Conservation (phyloP, 1,140 invertebrate genomes). For the Euura lappo region DNA sequence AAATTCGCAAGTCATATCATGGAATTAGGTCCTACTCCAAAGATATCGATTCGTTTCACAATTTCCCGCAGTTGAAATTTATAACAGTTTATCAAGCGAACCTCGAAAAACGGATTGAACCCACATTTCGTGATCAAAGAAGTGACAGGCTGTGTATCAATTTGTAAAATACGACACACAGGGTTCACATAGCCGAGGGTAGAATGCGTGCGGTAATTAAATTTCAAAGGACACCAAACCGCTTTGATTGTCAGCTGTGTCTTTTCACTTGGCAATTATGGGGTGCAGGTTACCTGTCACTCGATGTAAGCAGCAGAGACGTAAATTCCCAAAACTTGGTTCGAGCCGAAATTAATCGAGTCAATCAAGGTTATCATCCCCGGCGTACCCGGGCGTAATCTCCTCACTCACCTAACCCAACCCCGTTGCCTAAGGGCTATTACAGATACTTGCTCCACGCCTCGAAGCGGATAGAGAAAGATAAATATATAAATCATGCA, state of each 20-base stretch:
- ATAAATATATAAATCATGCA: neutral
- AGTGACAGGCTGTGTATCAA: too few species aligned
- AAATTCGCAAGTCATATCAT: neutral
- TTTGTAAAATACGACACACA: too few species aligned
- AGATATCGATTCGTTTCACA: neutral
- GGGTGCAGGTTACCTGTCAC: neutral
- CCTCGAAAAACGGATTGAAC: too few species aligned
- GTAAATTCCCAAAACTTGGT: constrained; percentile 7
- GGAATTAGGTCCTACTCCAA: too few species aligned
- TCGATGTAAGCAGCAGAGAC: neutral
- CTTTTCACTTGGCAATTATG: neutral
- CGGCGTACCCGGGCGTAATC: constrained; percentile 6
- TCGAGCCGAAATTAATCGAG: neutral
- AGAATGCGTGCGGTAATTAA: too few species aligned
- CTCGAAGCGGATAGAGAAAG: constrained; percentile 23
- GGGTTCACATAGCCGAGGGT: too few species aligned
- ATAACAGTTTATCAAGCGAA: too few species aligned
- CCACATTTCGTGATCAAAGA: too few species aligned
- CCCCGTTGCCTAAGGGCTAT: neutral
- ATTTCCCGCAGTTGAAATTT: neutral
- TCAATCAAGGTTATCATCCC: constrained; percentile 2
- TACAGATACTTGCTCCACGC: neutral
- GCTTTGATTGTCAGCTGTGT: neutral
- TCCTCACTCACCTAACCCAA: neutral
- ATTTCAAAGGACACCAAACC: neutral